phyloP scores from a whole-genome alignment of 2,797 vertebrate genomes.

The Tympanoctomys barrerae region DNA sequence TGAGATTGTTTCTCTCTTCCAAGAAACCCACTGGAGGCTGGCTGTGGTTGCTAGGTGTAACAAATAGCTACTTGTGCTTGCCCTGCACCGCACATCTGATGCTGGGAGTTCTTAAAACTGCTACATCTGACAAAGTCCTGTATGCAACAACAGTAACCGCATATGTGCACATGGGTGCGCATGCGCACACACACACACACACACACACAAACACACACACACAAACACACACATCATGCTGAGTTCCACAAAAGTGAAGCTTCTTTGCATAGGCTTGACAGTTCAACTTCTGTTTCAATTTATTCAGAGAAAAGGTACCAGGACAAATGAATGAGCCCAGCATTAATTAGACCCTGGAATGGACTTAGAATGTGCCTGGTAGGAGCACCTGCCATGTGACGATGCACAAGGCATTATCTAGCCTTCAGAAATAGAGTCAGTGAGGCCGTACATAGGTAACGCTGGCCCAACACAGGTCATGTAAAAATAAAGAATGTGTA shows the following conservation, averaged over 20 bases:
- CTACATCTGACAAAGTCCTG: neutral
- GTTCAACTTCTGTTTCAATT: neutral
- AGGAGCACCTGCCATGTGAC: neutral
- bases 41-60: neutral
- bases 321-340: neutral
- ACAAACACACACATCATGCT: neutral
- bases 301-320: neutral
- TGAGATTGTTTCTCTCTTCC: neutral
- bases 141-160: neutral
- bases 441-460: neutral
- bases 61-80: neutral
- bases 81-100: neutral
- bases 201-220: neutral
- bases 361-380: neutral
- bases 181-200: neutral
- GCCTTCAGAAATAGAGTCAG: neutral
- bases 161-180: too few species aligned
- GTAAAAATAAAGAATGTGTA: neutral
- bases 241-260: neutral
- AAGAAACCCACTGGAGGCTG: neutral
- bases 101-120: neutral
- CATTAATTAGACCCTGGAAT: neutral
- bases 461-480: neutral
- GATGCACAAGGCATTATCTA: too few species aligned
- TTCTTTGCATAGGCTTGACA: neutral